Evolutionary conservation across 2,888 invertebrate species (phyloP).

Genomic region (Limnephilus rhombicus): DNA sequence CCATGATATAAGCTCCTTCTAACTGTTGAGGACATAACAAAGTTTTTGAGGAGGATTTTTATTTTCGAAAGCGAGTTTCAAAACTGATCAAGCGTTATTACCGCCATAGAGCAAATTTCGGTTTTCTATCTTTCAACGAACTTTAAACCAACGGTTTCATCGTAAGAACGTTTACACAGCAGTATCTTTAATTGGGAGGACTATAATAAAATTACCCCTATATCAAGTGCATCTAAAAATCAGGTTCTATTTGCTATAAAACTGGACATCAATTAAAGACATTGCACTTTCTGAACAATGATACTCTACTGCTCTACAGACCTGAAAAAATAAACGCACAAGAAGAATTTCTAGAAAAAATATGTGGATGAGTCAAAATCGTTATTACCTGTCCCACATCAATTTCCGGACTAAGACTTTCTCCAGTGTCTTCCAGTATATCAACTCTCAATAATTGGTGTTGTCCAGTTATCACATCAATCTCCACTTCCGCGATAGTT

Average conservation of each 20-base stretch:
- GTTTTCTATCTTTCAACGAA: neutral
- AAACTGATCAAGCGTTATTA: neutral
- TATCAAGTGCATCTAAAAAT: neutral
- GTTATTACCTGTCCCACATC: conserved; percentile 84
- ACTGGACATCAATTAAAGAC: neutral
- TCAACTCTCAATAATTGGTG: conserved; percentile 83
- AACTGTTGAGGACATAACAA: neutral
- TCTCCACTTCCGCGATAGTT: conserved; percentile 83
- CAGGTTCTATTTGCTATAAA: neutral
- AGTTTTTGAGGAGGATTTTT: neutral
- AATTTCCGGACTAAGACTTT: conserved; percentile 84
- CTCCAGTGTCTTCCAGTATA: conserved; percentile 85
- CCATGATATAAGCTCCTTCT: conserved; percentile 82
- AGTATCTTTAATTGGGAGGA: neutral
- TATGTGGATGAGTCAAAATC: conserved; percentile 54
- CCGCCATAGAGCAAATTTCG: no score
- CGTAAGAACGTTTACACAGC: neutral
- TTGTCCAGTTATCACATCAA: conserved; percentile 89
- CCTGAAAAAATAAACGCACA: no score
- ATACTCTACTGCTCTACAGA: neutral
- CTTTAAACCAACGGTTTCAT: neutral
- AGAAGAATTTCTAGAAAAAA: neutral
- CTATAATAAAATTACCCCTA: neutral
- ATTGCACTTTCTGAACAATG: neutral
- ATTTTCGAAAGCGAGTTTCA: no score